Evolutionary conservation across 2,888 invertebrate genomes (phyloP), one percentile per base, ranked within the genome.

Genomic region (Drosophila pegasa): DNA sequence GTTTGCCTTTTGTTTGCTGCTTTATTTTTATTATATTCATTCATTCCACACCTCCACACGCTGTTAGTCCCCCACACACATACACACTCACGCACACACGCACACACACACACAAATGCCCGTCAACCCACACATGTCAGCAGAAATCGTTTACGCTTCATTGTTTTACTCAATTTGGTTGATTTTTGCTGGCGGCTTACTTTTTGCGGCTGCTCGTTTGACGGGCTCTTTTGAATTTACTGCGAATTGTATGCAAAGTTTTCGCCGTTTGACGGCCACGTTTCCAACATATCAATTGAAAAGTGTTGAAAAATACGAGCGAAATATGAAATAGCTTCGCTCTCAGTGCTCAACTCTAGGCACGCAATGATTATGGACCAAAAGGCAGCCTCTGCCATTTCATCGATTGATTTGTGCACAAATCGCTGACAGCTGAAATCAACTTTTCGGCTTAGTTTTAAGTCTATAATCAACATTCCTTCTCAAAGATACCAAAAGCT

Each of bases 81-180:
- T 16, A 50, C n/a, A 31, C 35, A 22, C 22, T 48, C 37, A 40
- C 9, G 6, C 29, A 20, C 40, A 18, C 47, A 18, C n/a, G 2
- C 33, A 22, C 29, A 29, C 18, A 18, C 18, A 38, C 38, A n/a
- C n/a, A n/a, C n/a, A n/a, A n/a, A n/a, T n/a, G n/a, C n/a, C n/a
- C n/a, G n/a, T n/a, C n/a, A 38, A 5, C 38, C 65, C 43, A 66
- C 59, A 71, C 62, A 71, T 51, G 87, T 85, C 85, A 85, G 87
- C 87, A 87, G 73, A 85, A 87, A 87, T 75, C 83, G 73, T 87
- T 85, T 80, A 82, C 78, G 86, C 85, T 85, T 87, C 85, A 87
- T 85, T 85, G 86, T 87, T 85, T 85, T 80, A 82, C 86, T 87
- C 78, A 85, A 82, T 80, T 84, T 78, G 60, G 64, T 72, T 80